These are phyloP conservation scores for Epizoanthus stellaris DNA, from an alignment of 92 coral and sea anemone species.

Conservation along the genomic window DNA sequence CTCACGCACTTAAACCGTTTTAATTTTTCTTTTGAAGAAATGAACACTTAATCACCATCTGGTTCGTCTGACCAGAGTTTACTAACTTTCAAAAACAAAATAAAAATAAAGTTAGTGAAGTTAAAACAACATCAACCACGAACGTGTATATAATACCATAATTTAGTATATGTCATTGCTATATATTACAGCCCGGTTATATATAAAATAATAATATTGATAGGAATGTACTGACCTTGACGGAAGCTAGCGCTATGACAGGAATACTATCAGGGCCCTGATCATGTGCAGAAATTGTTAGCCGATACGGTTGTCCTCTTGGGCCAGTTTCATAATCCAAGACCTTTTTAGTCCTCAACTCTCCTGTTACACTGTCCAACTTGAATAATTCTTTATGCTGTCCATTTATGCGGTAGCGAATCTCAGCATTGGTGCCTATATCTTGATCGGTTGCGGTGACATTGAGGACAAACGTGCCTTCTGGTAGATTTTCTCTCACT, in stretches of 20 bases:
- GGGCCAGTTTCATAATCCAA: slow-evolving; percentile 72
- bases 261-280: slow-evolving; percentile 87
- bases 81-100: slow-evolving; percentile 17
- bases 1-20: background rate
- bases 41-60: slow-evolving; percentile 25
- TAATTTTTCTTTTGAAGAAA: background rate
- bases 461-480: slow-evolving; percentile 72
- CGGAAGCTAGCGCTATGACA: slow-evolving; percentile 58
- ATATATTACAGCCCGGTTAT: background rate
- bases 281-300: slow-evolving; percentile 75
- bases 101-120: background rate
- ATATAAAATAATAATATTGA: slow-evolving; percentile 29
- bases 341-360: slow-evolving; percentile 68
- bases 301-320: slow-evolving; percentile 55
- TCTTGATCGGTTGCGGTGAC: slow-evolving; percentile 78
- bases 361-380: slow-evolving; percentile 67
- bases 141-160: background rate
- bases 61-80: slow-evolving; percentile 25
- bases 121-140: background rate
- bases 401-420: slow-evolving; percentile 58
- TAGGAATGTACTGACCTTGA: slow-evolving; percentile 71
- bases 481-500: slow-evolving; percentile 74
- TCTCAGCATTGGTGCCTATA: slow-evolving; percentile 79
- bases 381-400: slow-evolving; percentile 64
- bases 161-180: background rate